A percentile compares a stretch with the other conserved stretches of the same genome.
phyloP scores from a whole-genome alignment of 2,113 vertebrate genomes.

The Syngnathus scovelli region DNA sequence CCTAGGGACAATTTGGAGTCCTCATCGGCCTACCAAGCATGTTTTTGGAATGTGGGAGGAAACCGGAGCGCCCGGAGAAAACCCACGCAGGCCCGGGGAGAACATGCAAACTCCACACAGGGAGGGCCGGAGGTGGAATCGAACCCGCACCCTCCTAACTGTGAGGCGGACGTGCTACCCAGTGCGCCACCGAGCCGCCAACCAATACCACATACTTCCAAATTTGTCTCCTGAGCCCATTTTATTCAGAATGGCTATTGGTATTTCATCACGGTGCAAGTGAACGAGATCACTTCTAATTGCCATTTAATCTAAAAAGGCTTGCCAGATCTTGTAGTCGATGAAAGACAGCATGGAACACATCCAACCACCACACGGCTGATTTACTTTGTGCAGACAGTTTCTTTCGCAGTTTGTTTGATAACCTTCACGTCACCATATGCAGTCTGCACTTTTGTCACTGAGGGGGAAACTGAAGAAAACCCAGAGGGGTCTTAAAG shows the following conservation, averaged over 20 bases:
- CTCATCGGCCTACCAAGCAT: too few species aligned
- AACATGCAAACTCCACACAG: too few species aligned
- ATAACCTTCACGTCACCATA: slow-evolving; percentile 20
- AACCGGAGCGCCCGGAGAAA: too few species aligned
- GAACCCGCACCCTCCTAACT: too few species aligned
- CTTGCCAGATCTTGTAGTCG: neutral
- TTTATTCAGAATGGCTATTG: neutral
- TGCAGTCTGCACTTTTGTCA: slow-evolving; percentile 31
- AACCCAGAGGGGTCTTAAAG: slow-evolving; percentile 48
- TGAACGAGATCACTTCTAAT: slow-evolving; percentile 1
- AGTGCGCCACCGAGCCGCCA: too few species aligned
- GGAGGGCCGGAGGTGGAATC: too few species aligned
- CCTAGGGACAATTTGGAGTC: too few species aligned
- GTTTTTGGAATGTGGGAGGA: too few species aligned
- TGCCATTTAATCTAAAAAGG: neutral
- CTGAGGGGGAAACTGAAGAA: slow-evolving; percentile 35
- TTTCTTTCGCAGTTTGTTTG: slow-evolving; percentile 31
- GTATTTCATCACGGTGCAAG: neutral
- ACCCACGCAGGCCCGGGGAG: too few species aligned
- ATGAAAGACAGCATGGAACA: neutral
- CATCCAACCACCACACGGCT: neutral
- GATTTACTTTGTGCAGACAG: neutral
- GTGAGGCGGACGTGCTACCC: too few species aligned
- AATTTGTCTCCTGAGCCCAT: neutral
- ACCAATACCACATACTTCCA: neutral